Evolutionary conservation across 1,140 invertebrate species (phyloP), one percentile per base, ranked within the genome.

Genomic region (Dreissena polymorpha): DNA sequence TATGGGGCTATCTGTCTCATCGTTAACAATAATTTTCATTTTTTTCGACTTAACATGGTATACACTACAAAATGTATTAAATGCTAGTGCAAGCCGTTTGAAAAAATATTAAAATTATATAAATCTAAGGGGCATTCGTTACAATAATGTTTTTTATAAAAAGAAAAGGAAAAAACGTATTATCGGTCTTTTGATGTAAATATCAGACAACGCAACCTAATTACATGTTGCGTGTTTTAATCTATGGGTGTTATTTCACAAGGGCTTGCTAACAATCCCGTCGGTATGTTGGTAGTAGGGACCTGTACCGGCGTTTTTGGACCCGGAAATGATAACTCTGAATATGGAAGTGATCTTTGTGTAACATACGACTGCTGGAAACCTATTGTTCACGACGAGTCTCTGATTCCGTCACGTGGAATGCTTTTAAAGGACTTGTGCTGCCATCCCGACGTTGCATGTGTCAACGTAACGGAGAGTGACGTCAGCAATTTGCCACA

Each of bases 301-400:
- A 21, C 25, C 53, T 57, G 39, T 25, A 29, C 51, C 29, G 71
- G 71, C 6, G 55, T 21, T 23, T 25, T 12, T 21, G 16, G 55
- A 27, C 14, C 60, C 10, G 51, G 51, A 14, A 27, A 57, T 60
- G 51, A 57, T 57, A 60, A 51, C 51, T 27, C 27, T 74, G 71
- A 57, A 0, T 29, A 55, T 21, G 21, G 16, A 10, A 23, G 23
- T 12, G 71, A n/a, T 3, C n/a, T 27, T 27, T n/a, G 29, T 12
- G 23, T 29, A 8, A 57, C 53, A 10, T 74, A 74, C 60, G 71
- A 74, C n/a, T 74, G 71, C 53, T 74, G 71, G 71, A 74, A 74
- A 60, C 71, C 71, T 27, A 50, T 74, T 16, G 27, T 74, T 16
- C 71, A 74, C 60, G 71, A 74, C 27, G 53, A 8, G n/a, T 57